Base-by-base conservation (phyloP, 2,888 invertebrate genomes). In the Podabrus alpinus region DNA sequence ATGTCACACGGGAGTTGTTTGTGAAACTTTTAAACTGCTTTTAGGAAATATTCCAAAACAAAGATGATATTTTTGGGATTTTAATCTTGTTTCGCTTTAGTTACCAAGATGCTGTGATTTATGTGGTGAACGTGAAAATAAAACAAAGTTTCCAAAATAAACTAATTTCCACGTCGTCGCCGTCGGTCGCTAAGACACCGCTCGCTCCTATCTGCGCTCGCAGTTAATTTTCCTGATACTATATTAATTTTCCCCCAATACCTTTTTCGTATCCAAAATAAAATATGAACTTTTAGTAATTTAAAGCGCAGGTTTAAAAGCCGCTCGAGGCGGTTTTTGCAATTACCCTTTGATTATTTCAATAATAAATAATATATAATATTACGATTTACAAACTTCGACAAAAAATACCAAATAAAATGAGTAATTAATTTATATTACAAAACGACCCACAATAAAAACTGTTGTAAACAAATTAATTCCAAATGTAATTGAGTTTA, bases 11-110 rank as follows among this genome's bases (percentile, higher is more conserved):
- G 68, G 75, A 24, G 72, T 70, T 68, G 69, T 72, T 72, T 72
- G 64, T 60, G 45, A 70, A 75, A 75, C 66, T 69, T 64, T 75
- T 75, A 75, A 75, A 76, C 60, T 68, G 70, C 76, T 71, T n/a
- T 72, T 15, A 70, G 68, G 68, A 71, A 70, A 72, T 75, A 68
- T 25, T 69, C 66, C 71, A 25, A 59, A 60, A 70, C 71, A 61
- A 21, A 71, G 62, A 71, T 69, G 72, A 72, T 73, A 66, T 68
- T 19, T 64, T 25, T 25, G 68, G 59, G 69, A 60, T 73, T 75
- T 73, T 70, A 75, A 73, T 75, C 72, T 70, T 66, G 66, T 67
- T 75, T 72, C 45, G 45, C 62, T 17, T 64, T 64, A 19, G 62
- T 64, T 64, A 19, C 62, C 17, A 61, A 61, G 62, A 45, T 45